Evolutionary conservation across 2,888 invertebrate species (phyloP).

Genomic region (Anaspis maculata): DNA sequence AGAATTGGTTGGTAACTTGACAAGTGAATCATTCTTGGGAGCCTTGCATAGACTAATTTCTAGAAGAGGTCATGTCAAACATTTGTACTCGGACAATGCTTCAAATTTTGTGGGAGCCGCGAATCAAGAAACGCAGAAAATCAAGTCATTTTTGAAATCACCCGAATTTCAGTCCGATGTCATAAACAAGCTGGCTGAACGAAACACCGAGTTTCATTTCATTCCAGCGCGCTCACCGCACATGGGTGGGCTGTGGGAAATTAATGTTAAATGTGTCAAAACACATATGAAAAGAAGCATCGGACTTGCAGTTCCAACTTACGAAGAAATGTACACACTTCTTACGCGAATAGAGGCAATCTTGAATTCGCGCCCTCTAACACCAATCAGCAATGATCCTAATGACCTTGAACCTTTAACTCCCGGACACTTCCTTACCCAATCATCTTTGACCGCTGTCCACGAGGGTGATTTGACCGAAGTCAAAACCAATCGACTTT

Average conservation of each 20-base stretch:
- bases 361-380: no score
- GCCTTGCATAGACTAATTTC: neutral
- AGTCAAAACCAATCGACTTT: neutral
- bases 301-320: neutral
- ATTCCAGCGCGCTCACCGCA: neutral
- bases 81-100: neutral
- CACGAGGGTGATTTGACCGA: neutral
- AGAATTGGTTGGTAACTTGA: slow-evolving; percentile 1
- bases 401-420: no score
- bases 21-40: neutral
- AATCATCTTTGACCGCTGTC: no score
- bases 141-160: no score
- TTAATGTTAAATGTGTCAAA: neutral
- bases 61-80: neutral
- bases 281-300: neutral
- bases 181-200: no score
- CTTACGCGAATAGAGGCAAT: neutral
- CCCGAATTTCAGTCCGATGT: no score
- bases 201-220: neutral
- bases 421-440: neutral
- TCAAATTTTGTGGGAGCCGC: neutral
- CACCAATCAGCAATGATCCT: no score
- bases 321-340: neutral
- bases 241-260: neutral
- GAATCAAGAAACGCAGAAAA: neutral